phyloP scores from a whole-genome alignment of 2,888 invertebrate genomes.

The Amphipoea oculea region DNA sequence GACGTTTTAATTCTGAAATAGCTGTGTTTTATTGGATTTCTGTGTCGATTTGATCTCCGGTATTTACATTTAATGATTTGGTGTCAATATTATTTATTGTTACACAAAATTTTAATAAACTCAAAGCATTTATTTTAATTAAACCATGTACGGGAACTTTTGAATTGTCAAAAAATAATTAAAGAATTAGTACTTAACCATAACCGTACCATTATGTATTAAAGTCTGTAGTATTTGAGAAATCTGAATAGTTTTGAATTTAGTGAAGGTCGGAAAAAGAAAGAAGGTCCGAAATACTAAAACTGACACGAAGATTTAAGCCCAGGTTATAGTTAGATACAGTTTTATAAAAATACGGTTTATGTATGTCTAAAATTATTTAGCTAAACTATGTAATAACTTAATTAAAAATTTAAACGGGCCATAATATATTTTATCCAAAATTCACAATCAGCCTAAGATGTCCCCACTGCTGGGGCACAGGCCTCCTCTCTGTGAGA shows the following conservation, averaged over 20 bases:
- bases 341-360: not conserved
- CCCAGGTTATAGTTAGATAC: not conserved
- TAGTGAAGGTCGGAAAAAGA: not conserved
- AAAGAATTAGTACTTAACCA: not conserved
- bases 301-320: not conserved
- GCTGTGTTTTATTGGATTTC: not conserved
- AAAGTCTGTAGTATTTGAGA: not conserved
- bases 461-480: no score
- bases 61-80: not conserved
- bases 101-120: no score
- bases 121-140: no score
- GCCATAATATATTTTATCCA: no score
- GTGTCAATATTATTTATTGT: not conserved
- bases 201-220: not conserved
- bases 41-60: not conserved
- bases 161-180: no score
- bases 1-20: constrained; percentile 3
- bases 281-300: not conserved
- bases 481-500: no score
- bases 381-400: no score
- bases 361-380: not conserved
- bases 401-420: not conserved
- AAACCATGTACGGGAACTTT: no score
- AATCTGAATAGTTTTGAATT: not conserved
- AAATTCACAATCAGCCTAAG: no score